These are phyloP conservation scores for Chelonus formosanus DNA, from an alignment of 2,888 invertebrate species.

Conservation along the genomic window DNA sequence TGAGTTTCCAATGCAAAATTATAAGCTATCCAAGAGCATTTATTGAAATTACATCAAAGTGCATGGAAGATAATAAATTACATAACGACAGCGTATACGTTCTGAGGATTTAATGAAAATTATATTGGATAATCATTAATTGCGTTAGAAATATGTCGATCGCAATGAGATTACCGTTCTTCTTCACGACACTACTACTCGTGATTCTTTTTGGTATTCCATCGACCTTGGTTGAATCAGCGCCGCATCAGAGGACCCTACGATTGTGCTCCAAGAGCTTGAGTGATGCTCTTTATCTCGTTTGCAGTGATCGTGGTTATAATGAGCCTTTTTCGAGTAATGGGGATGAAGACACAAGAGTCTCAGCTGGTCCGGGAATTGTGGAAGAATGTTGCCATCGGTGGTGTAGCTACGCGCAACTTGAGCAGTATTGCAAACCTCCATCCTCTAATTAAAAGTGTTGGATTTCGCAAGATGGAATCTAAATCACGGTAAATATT, in stretches of 20 bases:
- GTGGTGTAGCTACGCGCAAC: conserved; percentile 51
- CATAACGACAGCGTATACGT: not conserved
- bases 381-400: conserved; percentile 59
- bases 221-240: conserved; percentile 19
- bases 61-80: not conserved
- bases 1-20: too few relatives aligned
- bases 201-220: conserved; percentile 14
- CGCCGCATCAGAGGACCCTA: conserved; percentile 22
- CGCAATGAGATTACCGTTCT: conserved; percentile 6
- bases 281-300: conserved; percentile 53
- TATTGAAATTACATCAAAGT: not conserved
- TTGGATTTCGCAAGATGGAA: not conserved
- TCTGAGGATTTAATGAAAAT: too few relatives aligned
- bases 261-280: conserved; percentile 37
- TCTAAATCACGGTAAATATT: conserved; percentile 12
- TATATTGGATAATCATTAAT: too few relatives aligned
- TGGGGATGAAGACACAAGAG: conserved; percentile 44
- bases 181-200: conserved; percentile 6
- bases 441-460: conserved; percentile 4
- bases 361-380: conserved; percentile 49
- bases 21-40: too few relatives aligned
- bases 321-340: conserved; percentile 49
- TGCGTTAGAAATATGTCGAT: not conserved
- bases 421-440: conserved; percentile 57
- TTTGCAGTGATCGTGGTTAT: conserved; percentile 54